phyloP scores from a whole-genome alignment of 2,797 vertebrate genomes.

The Artibeus jamaicensis region DNA sequence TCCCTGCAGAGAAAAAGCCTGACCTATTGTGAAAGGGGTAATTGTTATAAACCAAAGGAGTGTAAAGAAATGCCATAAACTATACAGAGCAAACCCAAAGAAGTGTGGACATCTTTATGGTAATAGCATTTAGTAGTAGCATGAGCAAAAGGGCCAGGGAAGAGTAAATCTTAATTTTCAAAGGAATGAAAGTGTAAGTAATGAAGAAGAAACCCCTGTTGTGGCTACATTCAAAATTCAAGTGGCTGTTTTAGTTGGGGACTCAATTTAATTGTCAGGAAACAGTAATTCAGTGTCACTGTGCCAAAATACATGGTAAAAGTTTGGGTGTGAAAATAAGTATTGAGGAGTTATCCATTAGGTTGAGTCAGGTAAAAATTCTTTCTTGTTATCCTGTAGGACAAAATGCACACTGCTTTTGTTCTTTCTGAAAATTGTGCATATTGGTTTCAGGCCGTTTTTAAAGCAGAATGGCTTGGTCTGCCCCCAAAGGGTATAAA shows the following conservation, averaged over 20 bases:
- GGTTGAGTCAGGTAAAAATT: not conserved
- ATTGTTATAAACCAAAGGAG: not conserved
- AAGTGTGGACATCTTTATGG: not conserved
- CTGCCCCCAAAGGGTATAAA: not conserved
- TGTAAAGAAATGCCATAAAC: not conserved
- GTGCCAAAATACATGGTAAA: not conserved
- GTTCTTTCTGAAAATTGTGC: conserved; percentile 11
- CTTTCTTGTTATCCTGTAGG: not conserved
- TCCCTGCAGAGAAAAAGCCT: not conserved
- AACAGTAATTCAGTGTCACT: not conserved
- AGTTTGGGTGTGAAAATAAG: not conserved
- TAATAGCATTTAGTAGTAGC: not conserved
- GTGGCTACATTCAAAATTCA: not conserved
- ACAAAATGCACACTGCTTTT: not conserved
- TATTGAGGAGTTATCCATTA: not conserved
- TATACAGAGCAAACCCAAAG: not conserved
- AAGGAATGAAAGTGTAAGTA: not conserved
- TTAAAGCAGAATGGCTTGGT: not conserved
- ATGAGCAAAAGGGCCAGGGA: not conserved
- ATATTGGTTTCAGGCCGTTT: not conserved
- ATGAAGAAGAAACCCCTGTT: not conserved
- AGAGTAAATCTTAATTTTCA: conserved; percentile 16
- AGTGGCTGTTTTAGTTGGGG: not conserved
- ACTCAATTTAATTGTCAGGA: not conserved
- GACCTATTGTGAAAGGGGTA: not conserved